Percentiles rank a stretch among this genome's conserved stretches.
Evolutionary conservation across 92 coral and sea anemone species (phyloP).

Genomic region (Phymanthus crucifer): DNA sequence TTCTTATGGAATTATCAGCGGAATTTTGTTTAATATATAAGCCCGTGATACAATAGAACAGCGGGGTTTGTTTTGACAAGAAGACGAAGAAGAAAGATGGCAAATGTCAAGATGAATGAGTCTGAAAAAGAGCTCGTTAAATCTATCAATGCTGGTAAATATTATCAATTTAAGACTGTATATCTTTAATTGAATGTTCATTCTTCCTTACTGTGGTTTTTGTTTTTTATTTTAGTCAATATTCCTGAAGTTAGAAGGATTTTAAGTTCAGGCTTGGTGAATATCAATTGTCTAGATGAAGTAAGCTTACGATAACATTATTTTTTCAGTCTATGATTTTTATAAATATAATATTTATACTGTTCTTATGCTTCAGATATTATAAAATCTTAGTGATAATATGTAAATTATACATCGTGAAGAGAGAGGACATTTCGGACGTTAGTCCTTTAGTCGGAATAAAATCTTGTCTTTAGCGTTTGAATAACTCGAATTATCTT

Average conservation of each 20-base stretch:
- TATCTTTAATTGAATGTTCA: not conserved
- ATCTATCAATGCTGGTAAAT: constrained; percentile 70
- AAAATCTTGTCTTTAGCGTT: too few relatives aligned
- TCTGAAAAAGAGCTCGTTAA: constrained; percentile 46
- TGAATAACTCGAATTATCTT: not conserved
- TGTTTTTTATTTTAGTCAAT: constrained; percentile 54
- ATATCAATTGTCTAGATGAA: constrained; percentile 79
- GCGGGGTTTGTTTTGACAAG: constrained; percentile 50
- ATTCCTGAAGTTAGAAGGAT: constrained; percentile 64
- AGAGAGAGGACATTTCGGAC: too few relatives aligned
- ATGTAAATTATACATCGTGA: too few relatives aligned
- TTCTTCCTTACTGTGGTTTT: constrained; percentile 1
- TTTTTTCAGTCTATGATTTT: too few relatives aligned
- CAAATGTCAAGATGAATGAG: constrained; percentile 24
- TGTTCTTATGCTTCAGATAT: too few relatives aligned
- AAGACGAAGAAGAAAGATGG: constrained; percentile 12
- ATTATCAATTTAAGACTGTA: not conserved
- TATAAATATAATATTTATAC: too few relatives aligned
- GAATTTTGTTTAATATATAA: not conserved
- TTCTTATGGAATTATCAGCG: not conserved
- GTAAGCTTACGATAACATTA: constrained; percentile 9
- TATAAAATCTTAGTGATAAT: too few relatives aligned
- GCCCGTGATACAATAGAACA: constrained; percentile 19
- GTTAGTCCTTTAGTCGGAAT: too few relatives aligned
- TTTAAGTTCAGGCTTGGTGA: constrained; percentile 62